Evolutionary conservation across 2,797 vertebrate species (phyloP).

Genomic region (Tragopan temminckii): DNA sequence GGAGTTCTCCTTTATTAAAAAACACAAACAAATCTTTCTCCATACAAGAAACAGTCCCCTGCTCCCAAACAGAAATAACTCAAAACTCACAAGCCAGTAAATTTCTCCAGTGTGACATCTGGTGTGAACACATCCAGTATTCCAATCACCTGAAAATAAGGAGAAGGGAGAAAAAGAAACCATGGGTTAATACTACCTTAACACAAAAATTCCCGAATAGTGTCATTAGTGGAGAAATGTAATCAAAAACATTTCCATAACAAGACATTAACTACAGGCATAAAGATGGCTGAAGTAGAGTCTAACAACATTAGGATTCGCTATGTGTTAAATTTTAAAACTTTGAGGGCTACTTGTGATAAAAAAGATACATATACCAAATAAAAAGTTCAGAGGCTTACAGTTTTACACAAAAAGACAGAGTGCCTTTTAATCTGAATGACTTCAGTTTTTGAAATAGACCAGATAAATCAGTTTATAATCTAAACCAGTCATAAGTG

Average conservation of each 20-base stretch:
- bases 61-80: background rate
- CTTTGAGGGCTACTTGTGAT: background rate
- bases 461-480: background rate
- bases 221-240: background rate
- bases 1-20: background rate
- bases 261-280: background rate
- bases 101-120: conserved; percentile 90
- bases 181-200: background rate
- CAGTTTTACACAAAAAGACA: background rate
- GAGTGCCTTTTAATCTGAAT: background rate
- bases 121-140: conserved; percentile 96
- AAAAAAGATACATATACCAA: background rate
- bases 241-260: background rate
- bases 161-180: background rate
- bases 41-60: rapidly evolving
- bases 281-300: background rate
- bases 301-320: background rate
- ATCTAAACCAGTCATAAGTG: background rate
- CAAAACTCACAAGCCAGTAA: conserved; percentile 94
- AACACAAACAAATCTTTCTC: background rate
- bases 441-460: background rate
- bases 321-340: background rate
- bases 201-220: background rate
- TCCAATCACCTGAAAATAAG: conserved; percentile 91
- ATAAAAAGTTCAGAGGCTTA: background rate